Evolutionary conservation across 2,888 invertebrate genomes (phyloP).

Genomic region (Axea sp.): DNA sequence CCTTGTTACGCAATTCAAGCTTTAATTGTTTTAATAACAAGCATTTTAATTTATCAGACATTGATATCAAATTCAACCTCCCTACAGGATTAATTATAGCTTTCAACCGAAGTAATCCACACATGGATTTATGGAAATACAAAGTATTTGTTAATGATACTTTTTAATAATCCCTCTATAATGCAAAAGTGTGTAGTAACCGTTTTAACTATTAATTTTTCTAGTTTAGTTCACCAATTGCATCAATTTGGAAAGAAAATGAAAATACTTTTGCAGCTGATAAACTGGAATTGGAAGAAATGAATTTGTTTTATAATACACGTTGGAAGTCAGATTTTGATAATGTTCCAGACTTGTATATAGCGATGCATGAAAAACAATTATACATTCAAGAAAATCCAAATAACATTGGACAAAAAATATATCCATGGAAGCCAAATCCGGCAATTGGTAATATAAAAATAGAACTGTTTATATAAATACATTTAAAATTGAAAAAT

Average conservation of each 20-base stretch:
- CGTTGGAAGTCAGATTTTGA: constrained; percentile 79
- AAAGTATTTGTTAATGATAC: constrained; percentile 82
- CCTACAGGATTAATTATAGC: constrained; percentile 87
- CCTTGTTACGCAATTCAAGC: constrained; percentile 80
- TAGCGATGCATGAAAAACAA: constrained; percentile 91
- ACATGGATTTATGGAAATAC: constrained; percentile 85
- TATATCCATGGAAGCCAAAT: constrained; percentile 89
- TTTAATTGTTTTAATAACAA: constrained; percentile 79
- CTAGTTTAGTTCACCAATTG: constrained; percentile 91
- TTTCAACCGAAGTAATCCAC: constrained; percentile 82
- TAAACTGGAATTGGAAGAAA: constrained; percentile 81
- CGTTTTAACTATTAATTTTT: constrained; percentile 57
- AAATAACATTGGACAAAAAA: too few species aligned
- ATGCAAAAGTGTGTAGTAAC: background rate
- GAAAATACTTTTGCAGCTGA: constrained; percentile 70
- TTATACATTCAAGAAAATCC: constrained; percentile 80
- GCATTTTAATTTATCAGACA: constrained; percentile 67
- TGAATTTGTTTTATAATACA: constrained; percentile 87
- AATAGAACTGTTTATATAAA: background rate
- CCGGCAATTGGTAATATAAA: constrained; percentile 80
- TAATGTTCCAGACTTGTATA: constrained; percentile 86
- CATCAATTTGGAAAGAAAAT: constrained; percentile 91
- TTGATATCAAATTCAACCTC: constrained; percentile 84
- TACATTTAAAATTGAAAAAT: too few species aligned
- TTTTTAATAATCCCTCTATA: constrained; percentile 77